Conservation (phyloP, 1,140 invertebrate genomes). For the Pinna nobilis region DNA sequence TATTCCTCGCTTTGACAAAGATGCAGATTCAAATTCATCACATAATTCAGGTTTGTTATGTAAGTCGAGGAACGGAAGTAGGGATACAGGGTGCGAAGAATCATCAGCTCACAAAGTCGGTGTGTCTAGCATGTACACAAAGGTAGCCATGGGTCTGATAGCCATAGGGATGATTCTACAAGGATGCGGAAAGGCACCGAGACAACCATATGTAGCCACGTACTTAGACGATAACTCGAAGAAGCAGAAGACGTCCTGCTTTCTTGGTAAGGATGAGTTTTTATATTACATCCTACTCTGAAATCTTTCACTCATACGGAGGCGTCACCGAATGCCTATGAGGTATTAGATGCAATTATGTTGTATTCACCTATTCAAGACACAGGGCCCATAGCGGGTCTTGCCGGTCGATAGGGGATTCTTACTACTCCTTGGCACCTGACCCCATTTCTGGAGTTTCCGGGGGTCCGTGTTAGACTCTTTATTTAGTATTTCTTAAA, state of each 20-base stretch:
- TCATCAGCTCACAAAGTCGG: slow-evolving; percentile 23
- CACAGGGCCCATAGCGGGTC: too few species aligned
- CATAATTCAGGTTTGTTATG: not conserved
- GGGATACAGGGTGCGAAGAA: not conserved
- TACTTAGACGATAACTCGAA: slow-evolving; percentile 66
- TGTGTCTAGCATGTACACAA: slow-evolving; percentile 39
- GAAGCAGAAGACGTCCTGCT: slow-evolving; percentile 57
- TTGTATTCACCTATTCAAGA: too few species aligned
- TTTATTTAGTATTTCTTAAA: too few species aligned
- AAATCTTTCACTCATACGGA: too few species aligned
- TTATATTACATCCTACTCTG: too few species aligned
- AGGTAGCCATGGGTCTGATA: slow-evolving; percentile 45
- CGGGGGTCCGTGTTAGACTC: too few species aligned
- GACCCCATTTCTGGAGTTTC: too few species aligned
- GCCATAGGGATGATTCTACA: slow-evolving; percentile 61
- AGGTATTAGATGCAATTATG: too few species aligned
- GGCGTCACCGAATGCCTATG: too few species aligned
- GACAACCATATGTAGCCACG: slow-evolving; percentile 51
- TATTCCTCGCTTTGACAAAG: not conserved
- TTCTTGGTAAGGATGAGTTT: slow-evolving; percentile 60
- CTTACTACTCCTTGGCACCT: too few species aligned
- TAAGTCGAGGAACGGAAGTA: not conserved
- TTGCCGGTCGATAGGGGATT: too few species aligned
- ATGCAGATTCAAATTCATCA: not conserved
- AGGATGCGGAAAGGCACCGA: slow-evolving; percentile 60